These are phyloP conservation scores for Acarapis woodi DNA, from an alignment of 1,140 invertebrate genomes.

Conservation along the genomic window DNA sequence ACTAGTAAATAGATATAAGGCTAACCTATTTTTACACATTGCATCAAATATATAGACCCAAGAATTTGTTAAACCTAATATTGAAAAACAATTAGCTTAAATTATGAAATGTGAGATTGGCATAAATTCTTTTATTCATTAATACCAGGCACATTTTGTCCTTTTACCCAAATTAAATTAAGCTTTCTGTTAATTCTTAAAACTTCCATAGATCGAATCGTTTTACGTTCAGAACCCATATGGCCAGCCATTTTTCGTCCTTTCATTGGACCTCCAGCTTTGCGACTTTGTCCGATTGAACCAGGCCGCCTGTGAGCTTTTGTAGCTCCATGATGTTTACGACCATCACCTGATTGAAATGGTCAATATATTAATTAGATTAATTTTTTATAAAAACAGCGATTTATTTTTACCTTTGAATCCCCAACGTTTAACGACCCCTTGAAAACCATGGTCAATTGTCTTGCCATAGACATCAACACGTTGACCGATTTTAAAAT, in stretches of 20 bases:
- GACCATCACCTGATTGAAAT: too few relatives aligned
- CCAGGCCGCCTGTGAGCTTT: constrained; percentile 80
- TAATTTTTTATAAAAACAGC: too few relatives aligned
- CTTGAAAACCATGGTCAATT: constrained; percentile 84
- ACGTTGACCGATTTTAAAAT: constrained; percentile 67
- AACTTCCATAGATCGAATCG: constrained; percentile 41
- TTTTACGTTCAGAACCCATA: constrained; percentile 51
- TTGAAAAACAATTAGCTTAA: constrained; percentile 43
- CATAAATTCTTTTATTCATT: too few relatives aligned
- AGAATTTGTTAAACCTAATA: too few relatives aligned
- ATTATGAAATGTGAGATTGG: constrained; percentile 51
- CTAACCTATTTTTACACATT: too few relatives aligned
- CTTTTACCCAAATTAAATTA: constrained; percentile 63
- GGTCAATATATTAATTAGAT: too few relatives aligned
- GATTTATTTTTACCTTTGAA: constrained; percentile 72
- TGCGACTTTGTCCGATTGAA: constrained; percentile 45
- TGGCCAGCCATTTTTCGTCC: constrained; percentile 90
- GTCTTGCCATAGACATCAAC: constrained; percentile 72
- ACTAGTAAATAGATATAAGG: too few relatives aligned
- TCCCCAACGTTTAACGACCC: constrained; percentile 82
- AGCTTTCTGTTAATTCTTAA: constrained; percentile 71
- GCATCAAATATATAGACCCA: constrained; percentile 17
- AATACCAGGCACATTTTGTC: constrained; percentile 45
- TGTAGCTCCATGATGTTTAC: constrained; percentile 77
- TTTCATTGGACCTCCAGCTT: constrained; percentile 58